Evolutionary conservation across 2,888 invertebrate genomes (phyloP).

Genomic region (Diabrotica balteata): DNA sequence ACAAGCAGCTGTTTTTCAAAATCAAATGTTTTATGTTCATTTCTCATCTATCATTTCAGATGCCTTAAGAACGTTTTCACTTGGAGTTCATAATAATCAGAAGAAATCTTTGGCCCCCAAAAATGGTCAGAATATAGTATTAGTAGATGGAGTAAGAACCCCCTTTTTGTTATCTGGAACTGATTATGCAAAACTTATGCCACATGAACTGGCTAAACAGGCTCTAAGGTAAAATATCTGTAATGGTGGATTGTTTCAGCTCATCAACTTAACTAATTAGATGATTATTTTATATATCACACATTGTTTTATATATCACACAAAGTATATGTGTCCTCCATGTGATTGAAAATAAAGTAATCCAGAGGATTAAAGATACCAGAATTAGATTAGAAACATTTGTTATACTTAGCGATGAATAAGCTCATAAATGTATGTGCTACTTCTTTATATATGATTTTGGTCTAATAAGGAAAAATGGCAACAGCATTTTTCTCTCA

Average conservation of each 20-base stretch:
- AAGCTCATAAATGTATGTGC: too few species aligned
- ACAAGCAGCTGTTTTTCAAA: neutral
- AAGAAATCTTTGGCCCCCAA: slow-evolving; percentile 68
- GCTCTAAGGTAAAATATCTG: slow-evolving; percentile 73
- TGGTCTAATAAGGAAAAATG: too few species aligned
- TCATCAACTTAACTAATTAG: too few species aligned
- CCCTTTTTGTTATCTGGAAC: slow-evolving; percentile 95
- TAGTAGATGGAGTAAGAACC: slow-evolving; percentile 96
- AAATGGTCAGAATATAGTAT: slow-evolving; percentile 85
- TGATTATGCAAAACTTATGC: slow-evolving; percentile 91
- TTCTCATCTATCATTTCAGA: slow-evolving; percentile 52
- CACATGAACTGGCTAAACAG: slow-evolving; percentile 93
- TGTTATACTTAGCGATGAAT: too few species aligned
- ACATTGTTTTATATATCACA: too few species aligned
- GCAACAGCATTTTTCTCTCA: too few species aligned
- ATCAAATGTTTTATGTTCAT: neutral
- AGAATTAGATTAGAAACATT: too few species aligned
- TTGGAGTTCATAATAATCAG: slow-evolving; percentile 62
- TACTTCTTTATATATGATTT: too few species aligned
- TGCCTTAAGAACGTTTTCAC: slow-evolving; percentile 63
- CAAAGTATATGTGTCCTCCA: too few species aligned
- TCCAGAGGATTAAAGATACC: too few species aligned
- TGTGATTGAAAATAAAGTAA: too few species aligned
- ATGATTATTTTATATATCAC: too few species aligned
- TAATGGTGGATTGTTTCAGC: neutral